Evolutionary conservation across 2,888 invertebrate genomes (phyloP).

Genomic region (Platycheirus rosarum): DNA sequence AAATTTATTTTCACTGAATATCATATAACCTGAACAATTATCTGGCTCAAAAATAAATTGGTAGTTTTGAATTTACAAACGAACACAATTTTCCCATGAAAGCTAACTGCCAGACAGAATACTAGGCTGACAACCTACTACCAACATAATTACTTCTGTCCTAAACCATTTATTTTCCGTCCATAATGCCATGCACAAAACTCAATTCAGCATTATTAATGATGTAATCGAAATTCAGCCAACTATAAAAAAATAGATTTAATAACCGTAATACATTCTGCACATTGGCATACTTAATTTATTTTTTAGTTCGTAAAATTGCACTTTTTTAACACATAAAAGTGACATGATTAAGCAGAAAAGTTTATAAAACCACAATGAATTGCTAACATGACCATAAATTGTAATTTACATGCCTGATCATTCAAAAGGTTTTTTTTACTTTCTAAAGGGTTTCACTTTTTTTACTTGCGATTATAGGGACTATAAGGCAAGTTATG

Average conservation of each 20-base stretch:
- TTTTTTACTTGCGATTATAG: slow-evolving; percentile 4
- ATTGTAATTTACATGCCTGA: slow-evolving; percentile 22
- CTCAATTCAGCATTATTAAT: slow-evolving; percentile 20
- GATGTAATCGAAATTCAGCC: slow-evolving; percentile 21
- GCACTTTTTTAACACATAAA: slow-evolving; percentile 17
- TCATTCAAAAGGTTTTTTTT: background rate
- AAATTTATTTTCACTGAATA: no score
- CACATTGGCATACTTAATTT: background rate
- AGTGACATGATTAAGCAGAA: slow-evolving; percentile 34
- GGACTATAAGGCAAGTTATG: no score
- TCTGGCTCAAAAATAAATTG: no score
- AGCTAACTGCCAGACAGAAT: background rate
- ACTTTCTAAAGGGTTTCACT: background rate
- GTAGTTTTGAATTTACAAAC: no score
- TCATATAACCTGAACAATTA: no score
- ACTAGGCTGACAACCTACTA: background rate
- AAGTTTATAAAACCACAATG: slow-evolving; percentile 15
- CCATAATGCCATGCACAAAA: slow-evolving; percentile 9
- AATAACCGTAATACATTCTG: slow-evolving; percentile 28
- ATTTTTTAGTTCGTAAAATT: slow-evolving; percentile 1
- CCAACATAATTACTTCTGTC: slow-evolving; percentile 1
- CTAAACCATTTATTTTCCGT: background rate
- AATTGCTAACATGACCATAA: slow-evolving; percentile 36
- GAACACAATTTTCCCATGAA: no score
- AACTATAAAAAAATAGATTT: slow-evolving; percentile 6